These are phyloP conservation scores for Sylvietta virens DNA, from an alignment of 2,113 vertebrate genomes.

Conservation along the genomic window DNA sequence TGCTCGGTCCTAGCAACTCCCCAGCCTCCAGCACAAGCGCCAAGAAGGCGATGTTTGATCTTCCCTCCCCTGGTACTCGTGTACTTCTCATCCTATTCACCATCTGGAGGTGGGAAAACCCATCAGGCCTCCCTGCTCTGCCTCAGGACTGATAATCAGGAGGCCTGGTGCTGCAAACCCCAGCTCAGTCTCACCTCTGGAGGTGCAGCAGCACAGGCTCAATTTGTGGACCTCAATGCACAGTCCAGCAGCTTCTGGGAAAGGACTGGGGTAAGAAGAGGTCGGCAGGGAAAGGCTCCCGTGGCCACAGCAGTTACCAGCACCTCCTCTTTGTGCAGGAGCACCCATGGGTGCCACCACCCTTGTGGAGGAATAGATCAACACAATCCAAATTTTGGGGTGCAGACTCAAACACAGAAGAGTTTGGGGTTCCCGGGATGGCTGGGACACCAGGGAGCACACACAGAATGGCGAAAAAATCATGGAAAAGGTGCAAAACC, in stretches of 20 bases:
- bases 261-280: neutral
- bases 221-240: rapidly evolving
- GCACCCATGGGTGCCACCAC: neutral
- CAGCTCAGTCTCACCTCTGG: neutral
- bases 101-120: slow-evolving; percentile 42
- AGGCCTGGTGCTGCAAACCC: neutral
- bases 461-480: neutral
- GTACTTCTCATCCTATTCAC: neutral
- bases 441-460: neutral
- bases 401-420: too few species aligned
- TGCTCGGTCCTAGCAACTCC: slow-evolving; percentile 6
- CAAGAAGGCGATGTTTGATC: slow-evolving; percentile 1
- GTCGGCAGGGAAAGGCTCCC: rapidly evolving
- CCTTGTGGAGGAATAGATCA: neutral
- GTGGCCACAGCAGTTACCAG: neutral
- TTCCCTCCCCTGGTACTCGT: neutral
- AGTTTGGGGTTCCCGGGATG: neutral
- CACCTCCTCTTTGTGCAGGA: neutral
- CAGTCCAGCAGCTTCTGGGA: neutral
- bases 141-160: neutral
- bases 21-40: neutral
- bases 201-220: neutral
- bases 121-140: neutral
- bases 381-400: rapidly evolving
- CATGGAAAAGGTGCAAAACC: neutral